Conservation (phyloP, 2,113 vertebrate species). For the Malurus cyaneus region DNA sequence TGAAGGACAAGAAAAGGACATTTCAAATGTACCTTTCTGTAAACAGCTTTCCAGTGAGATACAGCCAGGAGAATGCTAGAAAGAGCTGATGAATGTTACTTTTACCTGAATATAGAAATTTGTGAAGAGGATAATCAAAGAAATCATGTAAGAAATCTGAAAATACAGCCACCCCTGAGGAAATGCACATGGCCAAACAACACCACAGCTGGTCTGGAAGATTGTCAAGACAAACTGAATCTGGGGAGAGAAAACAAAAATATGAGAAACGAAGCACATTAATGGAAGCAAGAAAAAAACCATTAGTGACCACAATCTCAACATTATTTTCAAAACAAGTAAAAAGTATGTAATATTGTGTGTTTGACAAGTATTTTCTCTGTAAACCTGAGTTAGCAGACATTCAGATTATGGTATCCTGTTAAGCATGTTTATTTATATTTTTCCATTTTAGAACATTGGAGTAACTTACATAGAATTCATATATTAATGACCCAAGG, state of each 20-base stretch:
- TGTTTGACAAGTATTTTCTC: background rate
- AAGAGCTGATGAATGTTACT: background rate
- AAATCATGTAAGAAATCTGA: slow-evolving; percentile 93
- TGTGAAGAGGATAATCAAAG: slow-evolving; percentile 88
- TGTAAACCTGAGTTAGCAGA: background rate
- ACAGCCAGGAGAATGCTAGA: background rate
- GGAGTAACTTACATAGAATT: background rate
- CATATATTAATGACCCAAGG: background rate
- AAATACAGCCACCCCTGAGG: slow-evolving; percentile 92
- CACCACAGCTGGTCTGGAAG: slow-evolving; percentile 87
- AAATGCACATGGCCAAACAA: slow-evolving; percentile 89
- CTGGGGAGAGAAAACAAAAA: slow-evolving; percentile 68
- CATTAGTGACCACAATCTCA: background rate
- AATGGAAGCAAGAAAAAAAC: background rate
- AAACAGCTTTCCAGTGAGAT: background rate
- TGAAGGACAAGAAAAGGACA: background rate
- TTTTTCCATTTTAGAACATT: background rate
- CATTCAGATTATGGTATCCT: background rate
- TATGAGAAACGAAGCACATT: background rate
- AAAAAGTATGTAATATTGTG: background rate
- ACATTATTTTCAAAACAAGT: background rate
- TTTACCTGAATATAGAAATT: slow-evolving; percentile 96
- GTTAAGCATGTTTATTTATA: background rate
- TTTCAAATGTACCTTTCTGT: background rate
- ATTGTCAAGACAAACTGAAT: slow-evolving; percentile 93